phyloP scores from a whole-genome alignment of 2,888 invertebrate species.

The Candidula unifasciata region DNA sequence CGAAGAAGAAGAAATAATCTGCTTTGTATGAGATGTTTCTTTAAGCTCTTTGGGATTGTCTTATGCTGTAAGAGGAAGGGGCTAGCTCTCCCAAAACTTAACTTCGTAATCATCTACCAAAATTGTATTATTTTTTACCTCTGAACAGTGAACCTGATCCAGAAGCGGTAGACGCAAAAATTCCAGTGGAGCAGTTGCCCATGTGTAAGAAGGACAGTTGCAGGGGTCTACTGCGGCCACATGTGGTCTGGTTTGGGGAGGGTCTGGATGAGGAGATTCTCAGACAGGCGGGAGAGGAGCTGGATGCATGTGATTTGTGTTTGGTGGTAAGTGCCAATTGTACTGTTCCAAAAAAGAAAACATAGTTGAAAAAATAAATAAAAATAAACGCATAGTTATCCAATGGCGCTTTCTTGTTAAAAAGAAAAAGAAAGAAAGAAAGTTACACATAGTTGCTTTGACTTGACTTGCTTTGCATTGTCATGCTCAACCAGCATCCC shows the following conservation, averaged over 20 bases:
- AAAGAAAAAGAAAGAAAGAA: neutral
- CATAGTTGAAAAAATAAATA: neutral
- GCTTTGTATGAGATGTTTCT: no score
- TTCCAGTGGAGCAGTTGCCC: conserved; percentile 85
- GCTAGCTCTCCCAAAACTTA: no score
- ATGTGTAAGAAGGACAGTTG: conserved; percentile 83
- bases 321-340: conserved; percentile 82
- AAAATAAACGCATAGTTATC: no score
- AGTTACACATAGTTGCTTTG: neutral
- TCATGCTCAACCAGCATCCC: no score
- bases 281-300: conserved; percentile 82
- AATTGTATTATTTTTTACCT: no score
- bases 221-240: conserved; percentile 85
- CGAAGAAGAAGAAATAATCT: no score
- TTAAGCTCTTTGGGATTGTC: no score
- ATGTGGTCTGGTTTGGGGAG: conserved; percentile 94
- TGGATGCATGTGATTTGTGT: conserved; percentile 87
- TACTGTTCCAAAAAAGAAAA: no score
- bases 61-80: no score
- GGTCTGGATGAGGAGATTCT: conserved; percentile 83
- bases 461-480: no score
- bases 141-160: conserved; percentile 83
- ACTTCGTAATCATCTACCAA: no score
- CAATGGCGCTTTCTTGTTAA: no score
- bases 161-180: conserved; percentile 79